Percentiles rank a stretch among this genome's conserved stretches.
Conservation (phyloP, 1,140 invertebrate species). For the Polyergus mexicanus region DNA sequence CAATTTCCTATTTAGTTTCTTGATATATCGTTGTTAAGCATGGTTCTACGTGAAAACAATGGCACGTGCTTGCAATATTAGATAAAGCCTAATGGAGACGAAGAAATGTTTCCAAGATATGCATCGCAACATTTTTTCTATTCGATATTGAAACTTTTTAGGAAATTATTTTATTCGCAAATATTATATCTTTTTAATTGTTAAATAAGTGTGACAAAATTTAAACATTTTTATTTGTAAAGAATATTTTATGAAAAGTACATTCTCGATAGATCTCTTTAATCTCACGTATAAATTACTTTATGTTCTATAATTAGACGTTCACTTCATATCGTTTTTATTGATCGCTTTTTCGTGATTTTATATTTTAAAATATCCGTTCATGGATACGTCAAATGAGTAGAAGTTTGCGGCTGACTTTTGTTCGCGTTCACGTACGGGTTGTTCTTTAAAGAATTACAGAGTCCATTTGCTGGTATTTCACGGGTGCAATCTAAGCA, state of each 20-base stretch:
- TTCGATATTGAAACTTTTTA: background rate
- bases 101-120: constrained; percentile 13
- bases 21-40: constrained; percentile 27
- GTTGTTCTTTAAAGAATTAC: constrained; percentile 76
- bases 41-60: constrained; percentile 12
- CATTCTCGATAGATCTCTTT: background rate
- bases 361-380: constrained; percentile 22
- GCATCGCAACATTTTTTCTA: background rate
- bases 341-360: background rate
- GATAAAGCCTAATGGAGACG: background rate
- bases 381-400: background rate
- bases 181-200: background rate
- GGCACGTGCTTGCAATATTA: constrained; percentile 21
- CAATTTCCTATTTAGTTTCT: background rate
- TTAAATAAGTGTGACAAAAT: background rate
- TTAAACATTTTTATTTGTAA: background rate
- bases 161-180: background rate
- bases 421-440: constrained; percentile 55
- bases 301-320: background rate
- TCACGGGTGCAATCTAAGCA: constrained; percentile 71
- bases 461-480: constrained; percentile 66
- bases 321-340: background rate
- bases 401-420: constrained; percentile 5
- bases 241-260: background rate
- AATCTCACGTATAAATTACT: background rate